Evolutionary conservation across 1,140 invertebrate species (phyloP), one percentile per base, ranked within the genome.

Genomic region (Ruditapes philippinarum): DNA sequence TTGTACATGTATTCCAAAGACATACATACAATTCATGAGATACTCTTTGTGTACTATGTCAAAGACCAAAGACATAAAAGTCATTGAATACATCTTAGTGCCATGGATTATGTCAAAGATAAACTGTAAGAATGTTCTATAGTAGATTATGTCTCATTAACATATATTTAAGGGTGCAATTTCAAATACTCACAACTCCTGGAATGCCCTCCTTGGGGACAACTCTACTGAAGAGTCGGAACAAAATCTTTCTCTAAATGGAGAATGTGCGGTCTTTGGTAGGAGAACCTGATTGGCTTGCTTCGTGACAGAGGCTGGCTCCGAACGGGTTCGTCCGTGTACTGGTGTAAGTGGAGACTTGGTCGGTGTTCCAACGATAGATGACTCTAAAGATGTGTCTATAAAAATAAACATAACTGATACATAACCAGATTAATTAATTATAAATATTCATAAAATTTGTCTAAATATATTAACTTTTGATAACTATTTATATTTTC

Each of bases 131-230:
- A n/a, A n/a, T n/a, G n/a, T n/a, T n/a, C n/a, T n/a, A n/a, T n/a
- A n/a, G n/a, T n/a, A n/a, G n/a, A n/a, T n/a, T n/a, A n/a, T n/a
- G n/a, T n/a, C n/a, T n/a, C n/a, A n/a, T n/a, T n/a, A n/a, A n/a
- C n/a, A n/a, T n/a, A n/a, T n/a, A n/a, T n/a, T n/a, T n/a, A n/a
- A n/a, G n/a, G n/a, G n/a, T n/a, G n/a, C n/a, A n/a, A n/a, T n/a
- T n/a, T n/a, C n/a, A n/a, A n/a, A n/a, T n/a, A 80, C 87, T 82
- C 76, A 89, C 87, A 89, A 45, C 49, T 89, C 87, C 17, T 89
- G 87, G 38, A 89, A 89, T 14, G 79, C 87, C 42, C 79, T 49
- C 36, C 87, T 68, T 9, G 87, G 87, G 5, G 87, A 89, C 51
- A 82, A 70, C 36, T 89, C 87, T 17, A 82, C 80, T 2, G 78